Evolutionary conservation across 2,888 invertebrate genomes (phyloP), one percentile per base, ranked within the genome.

Genomic region (Limenitis arthemis): DNA sequence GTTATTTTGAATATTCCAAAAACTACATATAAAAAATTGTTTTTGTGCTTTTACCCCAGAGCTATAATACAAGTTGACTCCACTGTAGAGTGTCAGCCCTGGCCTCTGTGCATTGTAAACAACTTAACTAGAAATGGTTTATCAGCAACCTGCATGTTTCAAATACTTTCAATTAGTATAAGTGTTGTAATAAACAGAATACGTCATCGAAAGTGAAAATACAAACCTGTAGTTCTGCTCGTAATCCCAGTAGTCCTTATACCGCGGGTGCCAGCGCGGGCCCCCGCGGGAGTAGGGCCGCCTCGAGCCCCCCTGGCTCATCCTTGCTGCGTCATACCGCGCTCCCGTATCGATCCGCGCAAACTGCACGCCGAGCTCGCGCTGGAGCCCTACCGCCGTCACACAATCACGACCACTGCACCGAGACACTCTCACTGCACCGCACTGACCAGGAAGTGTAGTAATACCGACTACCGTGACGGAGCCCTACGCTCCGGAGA

Each of bases 211-310:
- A 39, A 41, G 33, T 49, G 44, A 48, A 54, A 44, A 44, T 48
- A n/a, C 36, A 20, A 55, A 76, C 85, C 85, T 86, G 69, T 84
- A 86, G 62, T 82, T 85, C 54, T 86, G 85, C 53, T 86, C 86
- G 73, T 83, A 85, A 61, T 85, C 86, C 85, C 85, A 86, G 69
- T 83, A 86, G 55, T 86, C 86, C 73, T 86, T 86, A 76, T 86
- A 86, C 50, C 85, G 83, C 65, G 84, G 83, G 70, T 85, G 84
- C 83, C 85, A 86, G 43, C 85, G 77, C 49, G 79, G 84, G 62
- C 84, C 84, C 67, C 85, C 85, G 64, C 84, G 84, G 58, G 84
- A 84, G 61, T 80, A 85, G 56, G 85, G 85, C 62, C 85, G 71
- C 57, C 85, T 63, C 3, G 85, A 85, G 64, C 86, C 85, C 55